Conservation (phyloP, 2,888 invertebrate genomes). For the Macrophya annulata region DNA sequence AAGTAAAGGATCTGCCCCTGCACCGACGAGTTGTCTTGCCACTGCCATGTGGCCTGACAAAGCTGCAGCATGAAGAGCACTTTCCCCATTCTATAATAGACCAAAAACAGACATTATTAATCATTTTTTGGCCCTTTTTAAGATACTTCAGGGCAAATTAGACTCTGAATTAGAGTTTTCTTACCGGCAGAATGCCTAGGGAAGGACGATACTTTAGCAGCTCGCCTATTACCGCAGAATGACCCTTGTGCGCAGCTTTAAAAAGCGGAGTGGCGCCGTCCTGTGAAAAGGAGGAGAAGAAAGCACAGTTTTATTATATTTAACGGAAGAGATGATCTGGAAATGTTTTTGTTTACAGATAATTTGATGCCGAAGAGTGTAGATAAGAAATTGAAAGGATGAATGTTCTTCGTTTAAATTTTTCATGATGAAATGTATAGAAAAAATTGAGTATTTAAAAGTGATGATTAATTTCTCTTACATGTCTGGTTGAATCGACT, state of each 20-base stretch:
- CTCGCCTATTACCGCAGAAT: constrained; percentile 92
- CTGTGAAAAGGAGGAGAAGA: constrained; percentile 79
- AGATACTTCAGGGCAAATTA: not conserved
- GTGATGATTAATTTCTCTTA: constrained; percentile 75
- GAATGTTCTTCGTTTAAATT: not conserved
- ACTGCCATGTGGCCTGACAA: constrained; percentile 93
- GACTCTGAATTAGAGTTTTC: constrained; percentile 66
- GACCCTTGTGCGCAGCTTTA: constrained; percentile 97
- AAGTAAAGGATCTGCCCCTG: constrained; percentile 85
- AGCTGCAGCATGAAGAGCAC: constrained; percentile 94
- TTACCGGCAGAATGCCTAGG: constrained; percentile 90
- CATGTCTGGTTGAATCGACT: constrained; percentile 91
- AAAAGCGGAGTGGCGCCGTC: constrained; percentile 97
- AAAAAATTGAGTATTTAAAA: not conserved
- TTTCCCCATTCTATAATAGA: constrained; percentile 91
- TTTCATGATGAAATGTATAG: not conserved
- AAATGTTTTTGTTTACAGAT: not conserved
- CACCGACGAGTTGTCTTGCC: constrained; percentile 87
- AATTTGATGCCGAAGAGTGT: not conserved
- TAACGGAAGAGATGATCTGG: not conserved
- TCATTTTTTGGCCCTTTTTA: not conserved
- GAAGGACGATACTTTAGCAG: constrained; percentile 91
- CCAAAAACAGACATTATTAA: not conserved
- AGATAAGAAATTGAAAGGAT: not conserved
- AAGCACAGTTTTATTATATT: not conserved